A percentile compares a stretch with the other conserved stretches of the same genome.
These are phyloP conservation scores for Lethocerus indicus DNA, from an alignment of 1,140 invertebrate species.

Conservation along the genomic window DNA sequence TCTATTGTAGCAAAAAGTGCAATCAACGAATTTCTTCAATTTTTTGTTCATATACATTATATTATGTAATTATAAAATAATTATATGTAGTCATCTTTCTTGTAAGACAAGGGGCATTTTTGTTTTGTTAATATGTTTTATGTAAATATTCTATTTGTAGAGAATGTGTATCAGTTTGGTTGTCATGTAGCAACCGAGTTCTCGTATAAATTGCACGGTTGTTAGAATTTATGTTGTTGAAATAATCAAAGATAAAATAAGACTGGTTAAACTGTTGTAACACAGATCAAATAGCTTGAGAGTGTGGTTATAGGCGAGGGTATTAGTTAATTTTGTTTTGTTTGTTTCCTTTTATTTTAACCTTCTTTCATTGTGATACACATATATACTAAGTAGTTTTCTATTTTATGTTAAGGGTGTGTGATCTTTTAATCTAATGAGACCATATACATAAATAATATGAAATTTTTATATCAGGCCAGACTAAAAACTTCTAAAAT, in stretches of 20 bases:
- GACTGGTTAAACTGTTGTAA: conserved; percentile 16
- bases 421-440: too few species aligned
- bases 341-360: conserved; percentile 12
- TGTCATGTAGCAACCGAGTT: conserved; percentile 13
- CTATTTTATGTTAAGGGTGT: conserved; percentile 11
- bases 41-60: conserved; percentile 10
- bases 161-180: conserved; percentile 13
- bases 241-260: conserved; percentile 17
- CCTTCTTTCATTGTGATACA: conserved; percentile 15
- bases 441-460: too few species aligned
- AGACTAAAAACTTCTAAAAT: too few species aligned
- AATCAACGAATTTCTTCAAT: conserved; percentile 16
- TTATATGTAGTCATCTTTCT: conserved; percentile 14
- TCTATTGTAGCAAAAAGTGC: conserved; percentile 13
- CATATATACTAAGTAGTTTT: conserved; percentile 15
- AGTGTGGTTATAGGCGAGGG: conserved; percentile 10
- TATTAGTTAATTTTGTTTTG: conserved; percentile 14
- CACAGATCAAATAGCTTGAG: conserved; percentile 16
- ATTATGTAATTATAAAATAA: conserved; percentile 10
- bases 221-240: conserved; percentile 15
- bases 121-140: conserved; percentile 16
- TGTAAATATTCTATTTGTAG: conserved; percentile 14
- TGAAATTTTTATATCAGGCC: too few species aligned
- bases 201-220: conserved; percentile 12
- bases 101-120: conserved; percentile 16